phyloP scores from a whole-genome alignment of 2,888 invertebrate genomes.

The Agrypnus murinus region DNA sequence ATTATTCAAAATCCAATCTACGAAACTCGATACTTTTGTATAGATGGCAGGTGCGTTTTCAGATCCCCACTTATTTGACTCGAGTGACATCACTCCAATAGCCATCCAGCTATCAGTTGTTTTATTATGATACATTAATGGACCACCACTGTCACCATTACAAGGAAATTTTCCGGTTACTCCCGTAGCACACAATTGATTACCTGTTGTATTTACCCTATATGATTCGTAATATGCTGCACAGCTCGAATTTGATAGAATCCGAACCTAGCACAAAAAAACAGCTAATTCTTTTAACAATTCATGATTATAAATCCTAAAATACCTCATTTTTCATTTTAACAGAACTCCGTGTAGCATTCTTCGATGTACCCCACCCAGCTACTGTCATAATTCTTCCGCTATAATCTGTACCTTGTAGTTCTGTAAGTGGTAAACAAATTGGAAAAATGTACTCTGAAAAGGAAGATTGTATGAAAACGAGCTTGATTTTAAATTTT shows the following conservation, averaged over 20 bases:
- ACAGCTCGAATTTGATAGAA: too few relatives aligned
- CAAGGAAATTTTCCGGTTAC: conserved; percentile 75
- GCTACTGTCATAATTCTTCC: conserved; percentile 72
- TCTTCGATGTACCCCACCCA: conserved; percentile 76
- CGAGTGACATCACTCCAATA: too few relatives aligned
- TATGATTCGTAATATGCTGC: too few relatives aligned
- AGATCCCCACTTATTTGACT: too few relatives aligned
- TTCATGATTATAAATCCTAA: neutral
- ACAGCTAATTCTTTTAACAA: too few relatives aligned
- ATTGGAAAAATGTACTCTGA: conserved; percentile 76
- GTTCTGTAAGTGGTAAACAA: conserved; percentile 76
- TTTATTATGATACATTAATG: conserved; percentile 70
- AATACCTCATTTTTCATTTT: neutral
- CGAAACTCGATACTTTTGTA: too few relatives aligned
- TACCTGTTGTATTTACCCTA: conserved; percentile 68
- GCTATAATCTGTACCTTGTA: conserved; percentile 55
- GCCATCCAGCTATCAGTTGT: conserved; percentile 56
- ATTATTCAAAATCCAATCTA: too few relatives aligned
- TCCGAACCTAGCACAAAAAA: too few relatives aligned
- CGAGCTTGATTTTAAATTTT: conserved; percentile 70
- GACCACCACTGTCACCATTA: conserved; percentile 79
- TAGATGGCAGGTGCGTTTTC: too few relatives aligned
- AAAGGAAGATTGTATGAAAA: too few relatives aligned
- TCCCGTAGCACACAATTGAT: conserved; percentile 79
- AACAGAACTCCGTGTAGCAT: neutral